Evolutionary conservation across 2,797 vertebrate genomes (phyloP).

Genomic region (Acomys russatus): DNA sequence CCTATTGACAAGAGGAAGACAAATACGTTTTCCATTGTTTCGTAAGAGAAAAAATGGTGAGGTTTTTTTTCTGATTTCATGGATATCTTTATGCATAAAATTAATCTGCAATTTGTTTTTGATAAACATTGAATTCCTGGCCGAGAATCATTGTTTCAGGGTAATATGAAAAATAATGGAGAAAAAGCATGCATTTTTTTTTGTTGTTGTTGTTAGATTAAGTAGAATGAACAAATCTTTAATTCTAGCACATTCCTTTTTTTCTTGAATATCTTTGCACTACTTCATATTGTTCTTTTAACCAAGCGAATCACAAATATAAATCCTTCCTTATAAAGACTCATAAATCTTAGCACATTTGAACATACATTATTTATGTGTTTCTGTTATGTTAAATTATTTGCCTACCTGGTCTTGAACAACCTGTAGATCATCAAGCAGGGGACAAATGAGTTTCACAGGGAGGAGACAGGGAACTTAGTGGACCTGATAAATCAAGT

Average conservation of each 20-base stretch:
- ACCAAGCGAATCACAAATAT: slow-evolving; percentile 13
- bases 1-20: background rate
- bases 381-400: slow-evolving; percentile 71
- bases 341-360: slow-evolving; percentile 50
- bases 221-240: background rate
- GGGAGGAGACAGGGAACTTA: slow-evolving; percentile 42
- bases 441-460: background rate
- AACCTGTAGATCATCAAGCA: slow-evolving; percentile 41
- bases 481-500: slow-evolving; percentile 23
- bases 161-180: slow-evolving; percentile 17
- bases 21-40: background rate
- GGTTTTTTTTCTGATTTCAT: background rate
- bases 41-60: background rate
- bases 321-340: background rate
- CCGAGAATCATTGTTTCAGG: background rate
- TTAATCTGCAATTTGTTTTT: background rate
- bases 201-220: slow-evolving; percentile 38
- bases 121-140: background rate
- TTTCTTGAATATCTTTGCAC: background rate
- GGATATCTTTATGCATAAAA: background rate
- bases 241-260: background rate
- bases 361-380: slow-evolving; percentile 29
- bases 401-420: slow-evolving; percentile 43
- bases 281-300: background rate
- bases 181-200: background rate